Percentiles rank a stretch among this genome's conserved stretches.
Evolutionary conservation across 1,140 invertebrate genomes (phyloP).

Genomic region (Ridgeia piscesae): DNA sequence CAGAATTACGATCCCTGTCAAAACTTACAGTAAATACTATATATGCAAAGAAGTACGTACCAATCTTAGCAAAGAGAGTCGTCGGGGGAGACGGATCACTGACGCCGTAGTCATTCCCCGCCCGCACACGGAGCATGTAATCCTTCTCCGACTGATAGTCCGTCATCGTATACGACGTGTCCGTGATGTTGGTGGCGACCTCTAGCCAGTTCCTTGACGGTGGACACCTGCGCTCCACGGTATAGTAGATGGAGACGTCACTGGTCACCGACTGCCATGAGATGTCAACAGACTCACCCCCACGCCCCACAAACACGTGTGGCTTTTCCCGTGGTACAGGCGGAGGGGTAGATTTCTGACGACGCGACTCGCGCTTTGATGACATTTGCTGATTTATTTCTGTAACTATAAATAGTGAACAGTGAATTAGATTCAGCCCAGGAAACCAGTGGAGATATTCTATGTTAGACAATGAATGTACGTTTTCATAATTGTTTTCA

Average conservation of each 20-base stretch:
- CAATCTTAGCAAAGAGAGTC: conserved; percentile 26
- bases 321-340: conserved; percentile 26
- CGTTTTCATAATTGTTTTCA: background rate
- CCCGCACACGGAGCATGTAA: conserved; percentile 95
- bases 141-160: conserved; percentile 61
- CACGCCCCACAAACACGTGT: conserved; percentile 15
- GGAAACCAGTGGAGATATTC: background rate
- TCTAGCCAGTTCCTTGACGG: conserved; percentile 46
- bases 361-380: conserved; percentile 26
- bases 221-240: conserved; percentile 39
- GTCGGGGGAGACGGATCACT: conserved; percentile 84
- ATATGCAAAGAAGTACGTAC: conserved; percentile 15
- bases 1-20: too few species aligned
- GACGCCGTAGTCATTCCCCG: conserved; percentile 93
- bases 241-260: conserved; percentile 50
- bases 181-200: conserved; percentile 40
- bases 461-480: too few species aligned
- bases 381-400: conserved; percentile 15
- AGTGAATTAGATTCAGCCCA: background rate
- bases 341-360: conserved; percentile 33
- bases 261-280: conserved; percentile 86
- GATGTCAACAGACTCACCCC: conserved; percentile 52
- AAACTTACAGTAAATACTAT: background rate
- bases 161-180: conserved; percentile 44
- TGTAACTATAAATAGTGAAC: conserved; percentile 9